A percentile compares a stretch with the other conserved stretches of the same genome.
Evolutionary conservation across 2,888 invertebrate genomes (phyloP).

Genomic region (Autographa pulchrina): DNA sequence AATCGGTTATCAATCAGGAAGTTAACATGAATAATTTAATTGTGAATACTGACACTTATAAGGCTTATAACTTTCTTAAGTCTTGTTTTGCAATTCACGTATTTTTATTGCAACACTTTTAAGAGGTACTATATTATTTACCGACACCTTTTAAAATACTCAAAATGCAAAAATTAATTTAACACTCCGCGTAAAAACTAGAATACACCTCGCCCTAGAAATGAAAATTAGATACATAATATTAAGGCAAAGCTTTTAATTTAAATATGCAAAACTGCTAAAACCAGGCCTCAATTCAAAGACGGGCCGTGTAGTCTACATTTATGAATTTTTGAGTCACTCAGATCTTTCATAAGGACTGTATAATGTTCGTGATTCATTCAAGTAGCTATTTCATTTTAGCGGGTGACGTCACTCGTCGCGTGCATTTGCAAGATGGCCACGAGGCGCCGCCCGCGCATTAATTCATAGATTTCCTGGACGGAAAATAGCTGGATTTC

Average conservation of each 20-base stretch:
- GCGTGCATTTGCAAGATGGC: constrained; percentile 11
- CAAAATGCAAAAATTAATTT: not conserved
- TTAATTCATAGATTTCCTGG: not conserved
- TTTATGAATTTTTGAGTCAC: constrained; percentile 47
- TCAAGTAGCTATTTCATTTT: constrained; percentile 38
- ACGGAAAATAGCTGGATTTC: constrained; percentile 18
- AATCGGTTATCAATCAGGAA: not conserved
- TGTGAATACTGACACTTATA: no score
- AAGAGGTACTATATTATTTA: not conserved
- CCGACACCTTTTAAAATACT: not conserved
- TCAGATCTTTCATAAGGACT: constrained; percentile 31
- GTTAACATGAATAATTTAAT: not conserved
- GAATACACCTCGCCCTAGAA: constrained; percentile 20
- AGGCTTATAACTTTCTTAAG: no score
- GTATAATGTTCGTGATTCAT: constrained; percentile 38
- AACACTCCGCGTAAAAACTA: not conserved
- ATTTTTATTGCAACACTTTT: no score
- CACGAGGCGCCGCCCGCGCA: constrained; percentile 6
- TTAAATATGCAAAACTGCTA: constrained; percentile 52
- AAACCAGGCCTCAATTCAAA: constrained; percentile 31
- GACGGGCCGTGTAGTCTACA: constrained; percentile 39
- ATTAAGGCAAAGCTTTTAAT: constrained; percentile 41
- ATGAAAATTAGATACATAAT: constrained; percentile 33
- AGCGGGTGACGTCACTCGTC: constrained; percentile 24
- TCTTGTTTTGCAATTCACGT: no score